phyloP scores from a whole-genome alignment of 2,797 vertebrate genomes.

The Parauchenoglanis punctatus region DNA sequence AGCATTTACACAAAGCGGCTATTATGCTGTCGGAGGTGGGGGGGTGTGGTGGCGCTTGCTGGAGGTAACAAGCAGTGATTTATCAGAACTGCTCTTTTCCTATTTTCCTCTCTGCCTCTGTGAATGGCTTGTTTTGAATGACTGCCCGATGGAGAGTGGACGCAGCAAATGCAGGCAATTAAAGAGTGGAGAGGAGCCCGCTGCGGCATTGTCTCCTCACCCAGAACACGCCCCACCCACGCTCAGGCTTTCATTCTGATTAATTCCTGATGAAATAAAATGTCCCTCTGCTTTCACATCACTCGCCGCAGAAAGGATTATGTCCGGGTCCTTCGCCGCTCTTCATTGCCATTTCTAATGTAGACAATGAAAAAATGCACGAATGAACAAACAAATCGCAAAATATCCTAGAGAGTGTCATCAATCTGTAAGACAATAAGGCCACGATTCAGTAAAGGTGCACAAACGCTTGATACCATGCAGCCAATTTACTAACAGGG shows the following conservation, averaged over 20 bases:
- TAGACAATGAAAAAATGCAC: not conserved
- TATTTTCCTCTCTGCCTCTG: conserved; percentile 39
- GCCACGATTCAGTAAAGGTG: conserved; percentile 31
- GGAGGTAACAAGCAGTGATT: conserved; percentile 50
- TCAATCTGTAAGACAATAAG: conserved; percentile 36
- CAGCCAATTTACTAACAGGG: not conserved
- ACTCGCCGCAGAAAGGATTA: conserved; percentile 57
- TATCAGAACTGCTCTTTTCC: conserved; percentile 49
- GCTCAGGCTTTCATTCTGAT: conserved; percentile 60
- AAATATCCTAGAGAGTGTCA: not conserved
- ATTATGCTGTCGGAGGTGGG: conserved; percentile 21
- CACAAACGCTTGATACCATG: not conserved
- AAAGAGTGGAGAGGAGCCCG: conserved; percentile 45
- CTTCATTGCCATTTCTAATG: conserved; percentile 1
- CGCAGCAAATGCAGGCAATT: conserved; percentile 44
- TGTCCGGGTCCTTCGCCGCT: conserved; percentile 29
- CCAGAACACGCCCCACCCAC: conserved; percentile 43
- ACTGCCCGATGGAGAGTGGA: conserved; percentile 41
- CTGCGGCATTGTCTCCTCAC: conserved; percentile 48
- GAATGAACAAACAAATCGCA: conserved; percentile 30
- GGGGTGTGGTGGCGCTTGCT: conserved; percentile 1
- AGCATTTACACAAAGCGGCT: conserved; percentile 26
- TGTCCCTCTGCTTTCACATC: conserved; percentile 47
- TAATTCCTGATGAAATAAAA: conserved; percentile 57
- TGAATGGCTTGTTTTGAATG: conserved; percentile 53